phyloP scores from a whole-genome alignment of 2,888 invertebrate genomes.

The Metalampra italica region DNA sequence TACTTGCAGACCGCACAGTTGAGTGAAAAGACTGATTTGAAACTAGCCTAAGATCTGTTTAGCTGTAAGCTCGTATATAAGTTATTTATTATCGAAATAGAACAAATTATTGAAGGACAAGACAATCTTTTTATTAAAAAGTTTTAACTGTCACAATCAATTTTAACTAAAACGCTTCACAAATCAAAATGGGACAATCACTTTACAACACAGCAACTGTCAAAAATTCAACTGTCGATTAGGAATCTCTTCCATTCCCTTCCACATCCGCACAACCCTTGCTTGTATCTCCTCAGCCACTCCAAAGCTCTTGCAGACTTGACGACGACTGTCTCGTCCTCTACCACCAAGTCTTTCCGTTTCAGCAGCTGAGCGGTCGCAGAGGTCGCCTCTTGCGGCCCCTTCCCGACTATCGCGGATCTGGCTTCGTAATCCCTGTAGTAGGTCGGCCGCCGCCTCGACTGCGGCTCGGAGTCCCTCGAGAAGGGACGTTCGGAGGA shows the following conservation, averaged over 20 bases:
- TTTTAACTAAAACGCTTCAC: conserved; percentile 13
- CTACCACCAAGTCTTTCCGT: neutral
- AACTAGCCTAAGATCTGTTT: conserved; percentile 24
- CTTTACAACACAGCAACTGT: neutral
- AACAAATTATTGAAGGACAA: neutral
- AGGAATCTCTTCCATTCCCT: conserved; percentile 48
- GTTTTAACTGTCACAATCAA: neutral
- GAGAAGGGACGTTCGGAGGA: conserved; percentile 25
- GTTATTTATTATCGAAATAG: neutral
- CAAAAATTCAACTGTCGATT: conserved; percentile 30
- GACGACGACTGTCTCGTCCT: neutral
- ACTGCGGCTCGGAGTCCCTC: neutral
- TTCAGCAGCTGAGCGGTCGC: too few relatives aligned
- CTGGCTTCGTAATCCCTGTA: conserved; percentile 43
- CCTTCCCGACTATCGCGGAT: neutral
- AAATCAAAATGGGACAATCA: conserved; percentile 16
- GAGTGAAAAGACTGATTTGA: conserved; percentile 22
- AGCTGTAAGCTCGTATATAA: too few relatives aligned
- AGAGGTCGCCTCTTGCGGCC: too few relatives aligned
- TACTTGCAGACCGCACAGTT: conserved; percentile 44
- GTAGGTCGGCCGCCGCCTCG: conserved; percentile 14
- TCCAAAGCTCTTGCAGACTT: conserved; percentile 26
- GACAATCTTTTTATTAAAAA: conserved; percentile 2
- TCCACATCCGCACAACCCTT: conserved; percentile 34
- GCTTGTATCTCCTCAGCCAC: conserved; percentile 48